Base-by-base conservation (phyloP, 2,797 vertebrate species). In the Gymnothorax reevesii region DNA sequence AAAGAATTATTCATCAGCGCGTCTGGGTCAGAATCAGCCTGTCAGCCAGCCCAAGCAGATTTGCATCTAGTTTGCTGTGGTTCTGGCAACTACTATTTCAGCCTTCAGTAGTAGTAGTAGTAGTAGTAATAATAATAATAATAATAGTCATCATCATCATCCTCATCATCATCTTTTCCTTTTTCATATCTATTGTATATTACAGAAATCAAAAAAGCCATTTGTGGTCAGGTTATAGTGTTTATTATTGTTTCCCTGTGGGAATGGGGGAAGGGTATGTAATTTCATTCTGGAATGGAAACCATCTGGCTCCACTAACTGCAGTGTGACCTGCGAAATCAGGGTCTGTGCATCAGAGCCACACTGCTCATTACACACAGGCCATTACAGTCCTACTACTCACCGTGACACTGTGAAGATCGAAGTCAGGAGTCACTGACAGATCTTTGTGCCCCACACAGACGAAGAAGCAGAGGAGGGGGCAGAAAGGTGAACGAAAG, bases 251-350 rank as follows among this genome's bases (percentile, higher is more conserved):
- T 54, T n/a, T n/a, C n/a, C 82, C 15, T 9, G 52, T 22, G 82
- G 22, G 13, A 60, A 20, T n/a, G 57, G 59, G 17, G 42, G 60
- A 20, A 33, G 69, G 62, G 83, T 20, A 3, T 13, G 17, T 15
- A 42, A 60, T 85, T 85, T 42, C 54, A 77, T 12, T 77, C 69
- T 66, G 22, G 15, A 77, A 33, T 22, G 54, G 52, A 8, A 55
- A 17, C 84, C 84, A 85, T 85, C 84, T 85, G 69, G 15, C 22
- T 59, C 84, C 9, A 59, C 55, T 42, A 57, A 42, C 71, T 57
- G 52, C 71, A 57, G 69, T 77, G 54, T 59, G n/a, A 42, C 15
- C 15, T 42, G 33, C 33, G 33, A 42, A 42, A 42, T 42, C 33
- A 25, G 55, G 54, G 25, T 33, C 33, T 64, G 83, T 33, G 27